A percentile compares a stretch with the other conserved stretches of the same genome.
These are phyloP conservation scores for Ganaspis brasiliensis DNA, from an alignment of 2,888 invertebrate genomes.

Conservation along the genomic window DNA sequence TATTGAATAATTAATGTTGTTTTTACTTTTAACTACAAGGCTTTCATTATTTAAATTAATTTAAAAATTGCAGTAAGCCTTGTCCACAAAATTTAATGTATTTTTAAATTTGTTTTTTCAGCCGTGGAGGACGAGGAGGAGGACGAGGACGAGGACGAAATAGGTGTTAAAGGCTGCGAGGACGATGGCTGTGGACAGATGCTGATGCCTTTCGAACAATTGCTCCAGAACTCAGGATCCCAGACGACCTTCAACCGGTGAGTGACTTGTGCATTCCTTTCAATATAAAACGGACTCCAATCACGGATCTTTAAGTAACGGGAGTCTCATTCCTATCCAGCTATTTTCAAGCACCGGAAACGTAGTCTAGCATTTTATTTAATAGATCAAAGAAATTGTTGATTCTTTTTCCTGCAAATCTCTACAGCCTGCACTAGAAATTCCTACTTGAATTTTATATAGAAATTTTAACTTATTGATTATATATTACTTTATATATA, in stretches of 20 bases:
- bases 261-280: conserved; percentile 59
- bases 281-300: conserved; percentile 35
- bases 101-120: conserved; percentile 54
- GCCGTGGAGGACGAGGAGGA: conserved; percentile 72
- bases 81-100: not conserved
- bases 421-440: too few relatives aligned
- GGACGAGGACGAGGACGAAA: conserved; percentile 48
- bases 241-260: conserved; percentile 71
- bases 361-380: not conserved
- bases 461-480: too few relatives aligned
- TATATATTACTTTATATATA: too few relatives aligned
- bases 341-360: conserved; percentile 18
- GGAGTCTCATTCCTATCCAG: conserved; percentile 22
- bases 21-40: too few relatives aligned
- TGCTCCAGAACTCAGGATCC: conserved; percentile 69
- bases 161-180: conserved; percentile 61
- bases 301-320: conserved; percentile 42
- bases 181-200: conserved; percentile 63
- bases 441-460: too few relatives aligned
- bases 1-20: too few relatives aligned
- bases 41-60: too few relatives aligned
- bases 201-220: conserved; percentile 62
- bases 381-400: not conserved
- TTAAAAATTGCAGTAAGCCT: too few relatives aligned
- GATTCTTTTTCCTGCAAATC: too few relatives aligned